These are phyloP conservation scores for Xyrichtys novacula DNA, from an alignment of 2,797 vertebrate species.

Conservation along the genomic window DNA sequence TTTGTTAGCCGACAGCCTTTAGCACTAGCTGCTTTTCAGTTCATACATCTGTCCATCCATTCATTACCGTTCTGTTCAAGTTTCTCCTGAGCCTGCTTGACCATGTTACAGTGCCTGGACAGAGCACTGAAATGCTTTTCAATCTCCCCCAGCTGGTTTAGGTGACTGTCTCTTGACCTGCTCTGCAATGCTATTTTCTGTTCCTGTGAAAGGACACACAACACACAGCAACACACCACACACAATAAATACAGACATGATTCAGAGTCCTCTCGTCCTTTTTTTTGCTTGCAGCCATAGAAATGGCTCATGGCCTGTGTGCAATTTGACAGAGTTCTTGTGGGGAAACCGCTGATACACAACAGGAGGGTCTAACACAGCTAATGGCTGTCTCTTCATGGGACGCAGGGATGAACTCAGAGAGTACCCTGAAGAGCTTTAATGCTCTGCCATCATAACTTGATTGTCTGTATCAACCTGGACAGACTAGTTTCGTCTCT, in stretches of 20 bases:
- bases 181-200: constrained; percentile 90
- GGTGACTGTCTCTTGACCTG: constrained; percentile 89
- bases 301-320: too few species aligned
- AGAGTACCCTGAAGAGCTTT: constrained; percentile 76
- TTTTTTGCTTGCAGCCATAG: too few species aligned
- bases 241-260: too few species aligned
- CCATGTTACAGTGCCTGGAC: constrained; percentile 84
- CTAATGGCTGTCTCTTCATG: constrained; percentile 37
- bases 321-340: background rate
- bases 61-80: constrained; percentile 91
- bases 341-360: constrained; percentile 29
- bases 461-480: constrained; percentile 86
- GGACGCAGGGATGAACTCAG: constrained; percentile 68
- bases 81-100: constrained; percentile 88
- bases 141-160: constrained; percentile 91
- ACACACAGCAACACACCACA: too few species aligned
- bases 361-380: constrained; percentile 54
- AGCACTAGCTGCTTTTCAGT: background rate
- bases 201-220: constrained; percentile 80
- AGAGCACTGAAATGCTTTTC: constrained; percentile 85
- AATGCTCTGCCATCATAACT: constrained; percentile 79
- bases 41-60: background rate
- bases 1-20: background rate
- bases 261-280: too few species aligned
- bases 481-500: constrained; percentile 67